Evolutionary conservation across 2,888 invertebrate species (phyloP).

Genomic region (Scaptodrosophila latifasciaeformis): DNA sequence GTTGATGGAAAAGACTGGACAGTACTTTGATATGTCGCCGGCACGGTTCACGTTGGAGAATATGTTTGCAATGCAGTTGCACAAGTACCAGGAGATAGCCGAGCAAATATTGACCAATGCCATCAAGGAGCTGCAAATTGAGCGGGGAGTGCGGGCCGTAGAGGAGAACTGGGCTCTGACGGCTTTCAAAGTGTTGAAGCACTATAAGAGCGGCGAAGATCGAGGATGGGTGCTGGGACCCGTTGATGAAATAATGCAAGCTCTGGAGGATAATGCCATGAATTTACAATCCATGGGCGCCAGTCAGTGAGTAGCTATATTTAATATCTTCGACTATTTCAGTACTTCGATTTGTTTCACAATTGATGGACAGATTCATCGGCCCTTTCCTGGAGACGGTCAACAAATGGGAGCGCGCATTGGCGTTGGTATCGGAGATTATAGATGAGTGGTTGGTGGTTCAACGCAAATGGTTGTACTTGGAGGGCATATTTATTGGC

Average conservation of each 20-base stretch:
- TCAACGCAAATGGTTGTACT: slow-evolving; percentile 92
- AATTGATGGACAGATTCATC: slow-evolving; percentile 89
- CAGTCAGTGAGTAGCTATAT: slow-evolving; percentile 80
- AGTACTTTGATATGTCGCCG: slow-evolving; percentile 90
- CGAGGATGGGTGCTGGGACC: slow-evolving; percentile 85
- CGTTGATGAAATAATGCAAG: slow-evolving; percentile 87
- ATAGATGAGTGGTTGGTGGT: slow-evolving; percentile 91
- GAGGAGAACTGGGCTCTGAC: slow-evolving; percentile 84
- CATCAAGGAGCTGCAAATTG: slow-evolving; percentile 93
- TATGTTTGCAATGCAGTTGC: slow-evolving; percentile 94
- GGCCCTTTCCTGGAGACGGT: slow-evolving; percentile 90
- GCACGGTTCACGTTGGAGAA: slow-evolving; percentile 93
- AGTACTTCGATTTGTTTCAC: slow-evolving; percentile 8
- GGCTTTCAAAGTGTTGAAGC: slow-evolving; percentile 80
- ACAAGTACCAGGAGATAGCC: slow-evolving; percentile 87
- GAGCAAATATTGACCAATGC: slow-evolving; percentile 91
- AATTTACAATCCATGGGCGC: slow-evolving; percentile 93
- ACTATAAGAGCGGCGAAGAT: slow-evolving; percentile 84
- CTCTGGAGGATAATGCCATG: slow-evolving; percentile 92
- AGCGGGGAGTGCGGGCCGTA: slow-evolving; percentile 89
- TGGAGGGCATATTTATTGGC: slow-evolving; percentile 93
- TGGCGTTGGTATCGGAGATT: slow-evolving; percentile 88
- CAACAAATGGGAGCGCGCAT: slow-evolving; percentile 88
- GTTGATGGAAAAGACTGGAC: slow-evolving; percentile 88
- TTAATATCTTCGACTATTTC: background rate